Percentiles rank a stretch among this genome's conserved stretches.
Conservation (phyloP, 2,113 vertebrate genomes). For the Pandion haliaetus region DNA sequence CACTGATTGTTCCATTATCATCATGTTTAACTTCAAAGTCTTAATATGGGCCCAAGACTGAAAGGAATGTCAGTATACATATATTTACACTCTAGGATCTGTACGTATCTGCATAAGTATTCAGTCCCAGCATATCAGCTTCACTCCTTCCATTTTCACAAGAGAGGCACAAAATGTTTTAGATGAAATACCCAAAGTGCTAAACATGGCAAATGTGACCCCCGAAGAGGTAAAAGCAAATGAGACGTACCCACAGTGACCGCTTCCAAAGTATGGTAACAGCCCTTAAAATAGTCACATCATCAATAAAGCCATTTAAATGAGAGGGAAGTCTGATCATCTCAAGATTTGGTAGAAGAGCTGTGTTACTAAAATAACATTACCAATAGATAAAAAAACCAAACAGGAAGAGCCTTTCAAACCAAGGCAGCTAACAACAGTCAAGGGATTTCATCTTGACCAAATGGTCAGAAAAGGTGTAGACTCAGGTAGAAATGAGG, state of each 20-base stretch:
- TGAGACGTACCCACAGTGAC: neutral
- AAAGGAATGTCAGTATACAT: neutral
- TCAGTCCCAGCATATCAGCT: neutral
- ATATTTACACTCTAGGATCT: neutral
- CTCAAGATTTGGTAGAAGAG: neutral
- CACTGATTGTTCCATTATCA: neutral
- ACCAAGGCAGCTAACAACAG: neutral
- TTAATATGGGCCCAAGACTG: neutral
- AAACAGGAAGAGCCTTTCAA: neutral
- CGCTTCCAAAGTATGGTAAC: neutral
- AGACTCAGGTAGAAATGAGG: neutral
- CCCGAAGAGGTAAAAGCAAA: neutral
- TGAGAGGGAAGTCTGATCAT: neutral
- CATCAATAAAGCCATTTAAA: neutral
- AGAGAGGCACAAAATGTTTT: neutral
- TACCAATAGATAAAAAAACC: neutral
- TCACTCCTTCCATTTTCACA: neutral
- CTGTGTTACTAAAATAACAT: neutral
- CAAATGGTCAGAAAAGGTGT: neutral
- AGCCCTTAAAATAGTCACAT: neutral
- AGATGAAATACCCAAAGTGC: neutral
- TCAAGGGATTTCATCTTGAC: neutral
- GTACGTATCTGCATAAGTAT: fast-evolving
- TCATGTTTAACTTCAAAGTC: neutral
- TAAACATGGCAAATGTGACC: neutral